Percentiles rank a stretch among this genome's conserved stretches.
Conservation (phyloP, 2,888 invertebrate genomes). For the Calliphora vomitoria region DNA sequence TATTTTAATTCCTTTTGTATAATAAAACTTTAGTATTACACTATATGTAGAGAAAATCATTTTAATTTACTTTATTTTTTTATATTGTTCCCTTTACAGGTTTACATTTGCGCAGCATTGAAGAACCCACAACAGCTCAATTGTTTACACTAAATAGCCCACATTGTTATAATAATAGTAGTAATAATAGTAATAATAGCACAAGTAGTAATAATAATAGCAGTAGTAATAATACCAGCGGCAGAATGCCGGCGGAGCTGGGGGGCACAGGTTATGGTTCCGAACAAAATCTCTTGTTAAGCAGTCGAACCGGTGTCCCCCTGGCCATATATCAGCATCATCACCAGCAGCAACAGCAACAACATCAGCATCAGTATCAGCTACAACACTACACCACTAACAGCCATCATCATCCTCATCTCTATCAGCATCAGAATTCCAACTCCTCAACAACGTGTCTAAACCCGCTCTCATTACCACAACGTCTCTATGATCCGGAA, state of each 20-base stretch:
- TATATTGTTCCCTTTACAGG: conserved; percentile 86
- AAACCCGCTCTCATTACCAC: conserved; percentile 77
- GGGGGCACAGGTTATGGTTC: conserved; percentile 88
- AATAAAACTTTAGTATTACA: too few species aligned
- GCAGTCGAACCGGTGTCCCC: conserved; percentile 85
- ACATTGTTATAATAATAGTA: conserved; percentile 69
- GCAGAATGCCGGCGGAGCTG: conserved; percentile 86
- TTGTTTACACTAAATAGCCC: conserved; percentile 75
- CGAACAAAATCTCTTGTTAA: conserved; percentile 85
- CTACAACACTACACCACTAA: conserved; percentile 71
- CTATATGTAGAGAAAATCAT: background rate
- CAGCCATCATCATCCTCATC: conserved; percentile 49
- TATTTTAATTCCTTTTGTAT: too few species aligned
- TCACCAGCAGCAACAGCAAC: conserved; percentile 71
- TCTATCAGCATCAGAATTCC: conserved; percentile 60
- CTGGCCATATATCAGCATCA: conserved; percentile 80
- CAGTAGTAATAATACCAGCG: conserved; percentile 72
- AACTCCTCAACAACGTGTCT: conserved; percentile 61
- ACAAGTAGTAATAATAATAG: conserved; percentile 39
- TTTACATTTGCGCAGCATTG: conserved; percentile 93
- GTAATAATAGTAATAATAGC: conserved; percentile 36
- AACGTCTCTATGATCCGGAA: conserved; percentile 91
- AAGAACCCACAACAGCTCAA: conserved; percentile 90
- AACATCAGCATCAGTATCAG: conserved; percentile 76
- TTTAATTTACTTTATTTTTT: background rate